A percentile compares a stretch with the other conserved stretches of the same genome.
Evolutionary conservation across 1,140 invertebrate species (phyloP).

Genomic region (Formica exsecta): DNA sequence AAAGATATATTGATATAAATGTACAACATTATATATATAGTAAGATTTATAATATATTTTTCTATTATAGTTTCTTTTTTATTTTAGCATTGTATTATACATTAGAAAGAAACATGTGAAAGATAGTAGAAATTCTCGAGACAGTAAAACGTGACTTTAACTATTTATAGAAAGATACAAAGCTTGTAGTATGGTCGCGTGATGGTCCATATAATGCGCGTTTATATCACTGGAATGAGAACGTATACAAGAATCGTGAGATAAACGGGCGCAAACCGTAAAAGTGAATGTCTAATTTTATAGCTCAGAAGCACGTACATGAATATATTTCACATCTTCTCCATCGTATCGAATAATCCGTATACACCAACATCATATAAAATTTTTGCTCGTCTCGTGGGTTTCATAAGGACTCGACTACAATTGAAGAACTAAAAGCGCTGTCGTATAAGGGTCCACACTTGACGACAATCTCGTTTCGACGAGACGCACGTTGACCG

Average conservation of each 20-base stretch:
- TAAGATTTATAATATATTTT: not conserved
- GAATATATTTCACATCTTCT: not conserved
- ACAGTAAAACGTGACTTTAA: not conserved
- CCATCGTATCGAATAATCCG: not conserved
- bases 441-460: not conserved
- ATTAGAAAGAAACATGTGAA: too few species aligned
- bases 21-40: not conserved
- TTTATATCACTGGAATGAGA: conserved; percentile 5
- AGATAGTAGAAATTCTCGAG: not conserved
- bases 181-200: not conserved
- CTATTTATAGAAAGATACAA: not conserved
- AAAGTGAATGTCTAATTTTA: conserved; percentile 23
- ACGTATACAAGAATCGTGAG: not conserved
- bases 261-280: not conserved
- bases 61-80: not conserved
- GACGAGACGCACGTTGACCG: conserved; percentile 31
- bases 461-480: not conserved
- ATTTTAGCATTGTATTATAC: too few species aligned
- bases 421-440: not conserved
- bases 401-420: not conserved
- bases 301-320: not conserved
- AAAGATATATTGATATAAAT: not conserved
- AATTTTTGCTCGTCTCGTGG: not conserved
- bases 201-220: not conserved
- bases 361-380: not conserved